phyloP scores from a whole-genome alignment of 2,113 vertebrate genomes.

The Callionymus lyra region DNA sequence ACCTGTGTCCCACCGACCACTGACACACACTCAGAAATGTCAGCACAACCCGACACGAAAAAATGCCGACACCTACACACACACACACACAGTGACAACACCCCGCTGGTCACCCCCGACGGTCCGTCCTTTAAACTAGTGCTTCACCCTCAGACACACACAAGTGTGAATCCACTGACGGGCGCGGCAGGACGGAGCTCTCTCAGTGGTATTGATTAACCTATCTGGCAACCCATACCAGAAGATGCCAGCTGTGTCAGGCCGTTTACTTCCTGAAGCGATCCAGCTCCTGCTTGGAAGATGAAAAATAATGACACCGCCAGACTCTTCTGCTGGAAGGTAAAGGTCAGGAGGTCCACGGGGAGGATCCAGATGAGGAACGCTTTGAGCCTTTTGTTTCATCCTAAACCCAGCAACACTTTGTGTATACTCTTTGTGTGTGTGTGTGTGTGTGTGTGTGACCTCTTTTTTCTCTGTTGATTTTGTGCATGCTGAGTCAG shows the following conservation, averaged over 20 bases:
- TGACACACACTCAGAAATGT: conserved; percentile 2
- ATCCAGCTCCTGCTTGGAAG: conserved; percentile 37
- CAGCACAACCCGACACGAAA: conserved; percentile 3
- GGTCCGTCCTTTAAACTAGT: conserved; percentile 5
- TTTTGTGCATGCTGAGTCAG: no score
- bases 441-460: conserved; percentile 6
- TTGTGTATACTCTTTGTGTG: conserved; percentile 9
- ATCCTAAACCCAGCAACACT: conserved; percentile 19
- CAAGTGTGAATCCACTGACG: conserved; percentile 21
- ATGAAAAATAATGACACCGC: conserved; percentile 51
- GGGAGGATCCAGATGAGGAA: conserved; percentile 42
- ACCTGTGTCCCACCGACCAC: conserved; percentile 47
- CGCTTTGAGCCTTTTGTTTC: conserved; percentile 36
- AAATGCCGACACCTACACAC: conserved; percentile 11
- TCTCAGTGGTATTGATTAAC: conserved; percentile 51
- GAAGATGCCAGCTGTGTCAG: conserved; percentile 57
- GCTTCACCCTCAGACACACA: conserved; percentile 18
- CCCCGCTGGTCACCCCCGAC: neutral
- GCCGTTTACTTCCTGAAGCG: conserved; percentile 46
- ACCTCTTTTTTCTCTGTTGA: no score
- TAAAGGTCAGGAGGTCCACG: conserved; percentile 54
- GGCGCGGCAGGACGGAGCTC: conserved; percentile 42
- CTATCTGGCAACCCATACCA: conserved; percentile 43
- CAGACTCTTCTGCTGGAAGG: conserved; percentile 25
- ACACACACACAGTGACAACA: conserved; percentile 2